Base-by-base conservation (phyloP, 1,140 invertebrate genomes). In the Chrysoperla carnea region DNA sequence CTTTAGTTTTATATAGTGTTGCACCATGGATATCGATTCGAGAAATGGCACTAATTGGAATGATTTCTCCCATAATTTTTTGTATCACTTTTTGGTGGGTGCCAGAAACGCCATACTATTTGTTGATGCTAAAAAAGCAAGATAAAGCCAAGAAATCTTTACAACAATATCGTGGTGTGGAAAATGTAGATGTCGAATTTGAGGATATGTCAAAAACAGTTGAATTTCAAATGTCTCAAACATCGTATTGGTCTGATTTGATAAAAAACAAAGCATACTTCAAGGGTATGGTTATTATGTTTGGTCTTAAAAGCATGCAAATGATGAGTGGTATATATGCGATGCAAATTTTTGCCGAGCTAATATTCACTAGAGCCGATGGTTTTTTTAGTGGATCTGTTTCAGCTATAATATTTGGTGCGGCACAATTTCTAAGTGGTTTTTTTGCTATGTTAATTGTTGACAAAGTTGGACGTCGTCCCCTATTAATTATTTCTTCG, bases 401-500 rank as follows among this genome's bases (percentile, higher is more conserved):
- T 33, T 9, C 31, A 11, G 8, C 31, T 33, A 33, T 60, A 14
- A 45, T 50, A 4, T 46, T 46, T 5, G 76, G 74, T 42, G 49
- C 58, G 1, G 54, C 76, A 14, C 75, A 78, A 50, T 58, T 81
- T 1, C 44, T 68, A n/a, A 81, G 85, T 7, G 90, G 84, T 4
- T 77, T 91, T 51, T 64, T 84, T 1, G 82, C 84, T 9, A 84
- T 81, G 1, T 53, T 71, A 1, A 56, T 89, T 8, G 85, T 89
- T 41, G 85, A 89, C 56, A 71, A 74, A 27, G 61, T 84, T 0
- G 84, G 84, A 8, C 70, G 85, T 27, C 87, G 86, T 59, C 28
- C 28, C 8, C 11, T 41, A 4, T 14, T 41, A 28, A 9, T 41
- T 7, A 12, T 41, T 6, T 41, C 40, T 7, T 29, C 17, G 4